Conservation (phyloP, 2,113 vertebrate genomes). For the Hippocampus barbouri region DNA sequence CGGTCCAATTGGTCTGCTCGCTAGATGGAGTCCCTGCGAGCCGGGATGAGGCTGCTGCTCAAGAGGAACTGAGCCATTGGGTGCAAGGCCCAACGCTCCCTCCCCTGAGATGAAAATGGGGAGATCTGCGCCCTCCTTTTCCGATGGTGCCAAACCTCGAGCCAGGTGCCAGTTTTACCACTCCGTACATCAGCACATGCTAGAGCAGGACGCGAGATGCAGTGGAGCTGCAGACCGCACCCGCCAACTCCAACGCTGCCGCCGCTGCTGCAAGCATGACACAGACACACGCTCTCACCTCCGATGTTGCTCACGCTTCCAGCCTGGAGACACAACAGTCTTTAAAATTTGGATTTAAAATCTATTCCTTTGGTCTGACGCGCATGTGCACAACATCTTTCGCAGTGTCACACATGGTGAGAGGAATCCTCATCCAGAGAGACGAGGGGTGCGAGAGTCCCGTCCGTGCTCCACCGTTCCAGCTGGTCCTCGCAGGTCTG, state of each 20-base stretch:
- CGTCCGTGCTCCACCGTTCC: conserved; percentile 21
- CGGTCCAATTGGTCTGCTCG: conserved; percentile 33
- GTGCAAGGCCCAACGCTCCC: conserved; percentile 42
- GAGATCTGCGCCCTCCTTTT: conserved; percentile 42
- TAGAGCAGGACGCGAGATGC: conserved; percentile 27
- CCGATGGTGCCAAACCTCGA: conserved; percentile 49
- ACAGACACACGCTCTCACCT: conserved; percentile 26
- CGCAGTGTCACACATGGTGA: conserved; percentile 16
- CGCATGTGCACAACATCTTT: conserved; percentile 20
- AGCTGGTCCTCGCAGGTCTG: conserved; percentile 39
- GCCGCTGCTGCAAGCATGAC: conserved; percentile 32
- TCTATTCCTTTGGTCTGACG: conserved; percentile 6
- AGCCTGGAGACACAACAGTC: conserved; percentile 19
- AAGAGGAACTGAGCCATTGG: conserved; percentile 42
- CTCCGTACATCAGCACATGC: conserved; percentile 61
- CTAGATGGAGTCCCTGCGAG: conserved; percentile 42
- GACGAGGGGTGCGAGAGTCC: conserved; percentile 16
- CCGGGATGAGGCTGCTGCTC: conserved; percentile 34
- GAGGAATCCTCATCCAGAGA: conserved; percentile 28
- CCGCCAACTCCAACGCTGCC: conserved; percentile 11
- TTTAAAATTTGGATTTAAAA: neutral
- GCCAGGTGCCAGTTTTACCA: conserved; percentile 47
- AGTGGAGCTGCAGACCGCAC: conserved; percentile 38
- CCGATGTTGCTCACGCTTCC: conserved; percentile 24
- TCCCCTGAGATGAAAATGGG: conserved; percentile 41